Base-by-base conservation (phyloP, 2,888 invertebrate species). In the Ecdyonurus torrentis region DNA sequence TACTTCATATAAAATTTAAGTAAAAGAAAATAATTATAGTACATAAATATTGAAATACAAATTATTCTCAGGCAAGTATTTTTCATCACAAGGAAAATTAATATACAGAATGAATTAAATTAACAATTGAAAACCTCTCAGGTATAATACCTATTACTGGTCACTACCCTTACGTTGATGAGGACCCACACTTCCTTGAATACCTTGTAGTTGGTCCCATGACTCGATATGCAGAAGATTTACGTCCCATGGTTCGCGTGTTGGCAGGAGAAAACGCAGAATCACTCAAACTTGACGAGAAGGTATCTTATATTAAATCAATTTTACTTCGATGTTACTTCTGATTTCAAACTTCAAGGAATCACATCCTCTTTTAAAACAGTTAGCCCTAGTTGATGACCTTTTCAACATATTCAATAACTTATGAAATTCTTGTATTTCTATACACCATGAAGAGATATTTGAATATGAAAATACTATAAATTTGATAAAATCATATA, bases 141-240 rank as follows among this genome's bases (percentile, higher is more conserved):
- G 84, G 79, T 61, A 71, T 79, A 61, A 75, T 81, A 58, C 72
- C 85, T 0, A 76, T 79, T 23, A 75, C 74, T 1, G 85, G 85
- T 0, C 86, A 86, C 73, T 80, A 79, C 66, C 87, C 87, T 0
- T 72, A 73, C 1, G 70, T 78, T 1, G 69, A 71, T 1, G 82
- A 83, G 67, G 55, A 55, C 55, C 72, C 74, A 10, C 69, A 74
- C 2, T 82, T 81, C 70, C 67, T 72, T 0, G 73, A 76, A 60
- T 81, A 78, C 70, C 72, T 86, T 23, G 78, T 79, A 0, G 70
- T 84, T 52, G 87, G 87, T 2, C 55, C 55, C n/a, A 55, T 55
- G 55, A n/a, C 55, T 5, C n/a, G 55, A 18, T 55, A 55, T 22
- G 55, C 55, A 18, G 55, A 55, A 20, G 55, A 55, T n/a, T n/a